A percentile compares a stretch with the other conserved stretches of the same genome.
These are phyloP conservation scores for Opisthograptis luteolata DNA, from an alignment of 2,888 invertebrate species.

Conservation along the genomic window DNA sequence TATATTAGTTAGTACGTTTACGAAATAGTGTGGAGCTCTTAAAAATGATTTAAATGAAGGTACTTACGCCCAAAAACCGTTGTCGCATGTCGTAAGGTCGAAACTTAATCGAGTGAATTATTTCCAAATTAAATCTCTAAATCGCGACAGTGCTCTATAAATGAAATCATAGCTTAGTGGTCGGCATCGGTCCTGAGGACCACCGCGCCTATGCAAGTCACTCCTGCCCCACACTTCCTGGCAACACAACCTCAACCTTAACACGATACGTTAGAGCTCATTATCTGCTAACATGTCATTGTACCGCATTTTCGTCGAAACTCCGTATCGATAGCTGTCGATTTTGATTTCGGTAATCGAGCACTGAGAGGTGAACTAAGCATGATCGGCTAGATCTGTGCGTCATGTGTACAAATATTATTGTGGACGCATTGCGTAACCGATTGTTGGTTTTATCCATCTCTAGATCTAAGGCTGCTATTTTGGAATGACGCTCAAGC, in stretches of 20 bases:
- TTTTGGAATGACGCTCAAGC: too few species aligned
- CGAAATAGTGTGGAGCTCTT: too few species aligned
- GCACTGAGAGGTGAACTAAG: constrained; percentile 35
- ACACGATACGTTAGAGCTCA: neutral
- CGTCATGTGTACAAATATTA: constrained; percentile 26
- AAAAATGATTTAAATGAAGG: too few species aligned
- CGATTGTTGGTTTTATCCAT: constrained; percentile 4
- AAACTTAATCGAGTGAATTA: neutral
- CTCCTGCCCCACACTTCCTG: constrained; percentile 38
- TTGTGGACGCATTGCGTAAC: constrained; percentile 12
- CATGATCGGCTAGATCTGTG: constrained; percentile 22
- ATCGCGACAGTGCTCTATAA: constrained; percentile 25
- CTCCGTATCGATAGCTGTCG: constrained; percentile 70
- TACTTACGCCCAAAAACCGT: too few species aligned
- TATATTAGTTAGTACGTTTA: too few species aligned
- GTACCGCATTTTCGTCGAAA: constrained; percentile 54
- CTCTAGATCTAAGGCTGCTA: neutral
- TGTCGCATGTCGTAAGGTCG: too few species aligned
- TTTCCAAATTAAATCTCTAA: constrained; percentile 5
- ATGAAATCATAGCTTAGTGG: constrained; percentile 55
- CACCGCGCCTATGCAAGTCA: constrained; percentile 79
- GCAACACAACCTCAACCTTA: constrained; percentile 36
- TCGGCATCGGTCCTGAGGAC: constrained; percentile 67
- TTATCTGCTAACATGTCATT: constrained; percentile 20
- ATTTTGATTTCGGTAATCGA: constrained; percentile 70